Evolutionary conservation across 2,113 vertebrate genomes (phyloP), one percentile per base, ranked within the genome.

Genomic region (Anolis carolinensis): DNA sequence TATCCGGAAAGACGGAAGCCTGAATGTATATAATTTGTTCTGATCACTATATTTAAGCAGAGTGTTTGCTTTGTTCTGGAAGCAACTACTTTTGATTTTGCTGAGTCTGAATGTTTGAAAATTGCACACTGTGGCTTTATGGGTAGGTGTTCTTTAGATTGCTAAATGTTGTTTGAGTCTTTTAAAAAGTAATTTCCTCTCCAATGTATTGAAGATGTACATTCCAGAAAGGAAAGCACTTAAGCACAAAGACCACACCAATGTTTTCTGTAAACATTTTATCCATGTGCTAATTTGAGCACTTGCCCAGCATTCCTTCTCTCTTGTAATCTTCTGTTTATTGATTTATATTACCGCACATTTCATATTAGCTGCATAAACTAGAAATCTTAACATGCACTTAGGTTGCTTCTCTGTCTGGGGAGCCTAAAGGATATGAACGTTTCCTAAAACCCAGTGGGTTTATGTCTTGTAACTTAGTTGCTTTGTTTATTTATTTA

Each of bases 1-100:
- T 82, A 82, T 23, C 32, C 59, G 39, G 65, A 82, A 87, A 55
- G 71, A 32, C 32, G 76, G 62, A 76, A 23, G 62, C 44, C 10
- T 77, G 86, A 82, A 82, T 77, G 63, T 70, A 80, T 87, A 75
- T 82, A 82, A 87, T 87, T 87, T 82, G 25, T 3, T 76, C 62
- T 70, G 63, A 85, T 67, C 62, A 70, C 62, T 67, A 23, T 78
- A 68, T 78, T 85, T 76, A 87, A 65, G 59, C 18, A 32, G 63
- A 59, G 72, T 76, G n/a, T 30, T 11, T 70, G 44, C 52, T 68
- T 82, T 82, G n/a, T 76, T 68, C 44, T 76, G 16, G 32, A 81
- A 9, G 72, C 52, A 39, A 39, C 48, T 77, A 18, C 16, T 68
- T 76, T 55, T 75, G 62, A 55, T 86, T 84, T 39, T 75, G 71